These are phyloP conservation scores for Rhabdomys dilectus DNA, from an alignment of 2,113 vertebrate genomes.

Conservation along the genomic window DNA sequence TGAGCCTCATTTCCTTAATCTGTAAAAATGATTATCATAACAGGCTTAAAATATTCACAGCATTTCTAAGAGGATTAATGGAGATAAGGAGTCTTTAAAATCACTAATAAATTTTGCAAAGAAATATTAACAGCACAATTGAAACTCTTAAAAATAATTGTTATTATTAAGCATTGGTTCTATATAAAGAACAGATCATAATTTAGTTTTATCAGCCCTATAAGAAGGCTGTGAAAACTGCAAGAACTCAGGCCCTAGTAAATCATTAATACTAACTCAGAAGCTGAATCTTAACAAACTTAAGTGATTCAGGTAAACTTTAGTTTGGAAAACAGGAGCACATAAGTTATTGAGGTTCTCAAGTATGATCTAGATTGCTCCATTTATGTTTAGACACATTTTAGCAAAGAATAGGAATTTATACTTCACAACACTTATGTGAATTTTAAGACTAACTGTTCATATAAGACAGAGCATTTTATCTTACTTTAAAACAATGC, in stretches of 20 bases:
- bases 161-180: not conserved
- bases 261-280: not conserved
- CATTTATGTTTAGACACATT: not conserved
- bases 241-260: not conserved
- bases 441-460: not conserved
- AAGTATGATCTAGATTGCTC: not conserved
- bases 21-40: not conserved
- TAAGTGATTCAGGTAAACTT: not conserved
- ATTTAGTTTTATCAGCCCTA: not conserved
- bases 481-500: not conserved
- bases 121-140: not conserved
- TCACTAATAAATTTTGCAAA: not conserved
- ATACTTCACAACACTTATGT: not conserved
- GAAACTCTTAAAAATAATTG: not conserved
- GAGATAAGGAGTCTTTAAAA: not conserved
- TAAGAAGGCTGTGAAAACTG: not conserved
- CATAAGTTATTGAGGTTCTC: not conserved
- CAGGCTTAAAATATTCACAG: not conserved
- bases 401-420: not conserved
- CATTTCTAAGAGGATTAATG: not conserved
- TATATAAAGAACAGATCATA: not conserved
- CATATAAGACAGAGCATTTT: not conserved
- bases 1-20: not conserved
- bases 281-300: not conserved
- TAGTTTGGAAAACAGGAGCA: not conserved